Conservation (phyloP, 2,797 vertebrate genomes). For the Crax fasciolata region DNA sequence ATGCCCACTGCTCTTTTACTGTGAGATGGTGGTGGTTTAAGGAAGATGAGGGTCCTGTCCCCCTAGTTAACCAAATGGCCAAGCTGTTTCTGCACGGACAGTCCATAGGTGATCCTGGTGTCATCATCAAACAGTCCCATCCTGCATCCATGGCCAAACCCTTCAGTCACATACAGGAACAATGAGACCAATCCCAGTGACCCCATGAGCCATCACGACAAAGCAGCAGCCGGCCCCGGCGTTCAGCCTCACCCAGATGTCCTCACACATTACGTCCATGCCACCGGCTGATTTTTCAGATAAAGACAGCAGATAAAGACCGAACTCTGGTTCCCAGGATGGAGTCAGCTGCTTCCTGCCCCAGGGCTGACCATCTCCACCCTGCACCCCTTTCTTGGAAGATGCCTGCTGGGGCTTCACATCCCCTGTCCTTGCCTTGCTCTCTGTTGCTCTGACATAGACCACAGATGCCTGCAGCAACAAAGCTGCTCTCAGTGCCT, state of each 20-base stretch:
- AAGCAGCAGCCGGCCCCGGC: rapidly evolving
- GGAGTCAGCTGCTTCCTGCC: neutral
- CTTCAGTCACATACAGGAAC: neutral
- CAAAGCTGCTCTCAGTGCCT: neutral
- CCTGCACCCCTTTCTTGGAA: neutral
- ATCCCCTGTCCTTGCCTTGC: neutral
- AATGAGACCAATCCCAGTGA: neutral
- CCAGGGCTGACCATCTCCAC: neutral
- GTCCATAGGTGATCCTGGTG: neutral
- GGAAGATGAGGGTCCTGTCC: neutral
- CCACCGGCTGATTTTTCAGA: neutral
- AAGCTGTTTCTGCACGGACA: neutral
- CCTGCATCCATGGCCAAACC: rapidly evolving
- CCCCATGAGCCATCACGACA: rapidly evolving
- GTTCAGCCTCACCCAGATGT: neutral
- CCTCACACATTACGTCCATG: neutral
- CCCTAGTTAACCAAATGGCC: neutral
- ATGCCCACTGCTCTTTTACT: neutral
- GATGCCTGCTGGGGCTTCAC: neutral
- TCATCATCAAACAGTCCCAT: neutral
- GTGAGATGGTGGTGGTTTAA: neutral
- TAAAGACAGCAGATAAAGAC: neutral
- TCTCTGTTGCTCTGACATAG: rapidly evolving
- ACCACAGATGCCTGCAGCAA: neutral
- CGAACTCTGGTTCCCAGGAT: neutral